phyloP scores from a whole-genome alignment of 1,140 invertebrate genomes.

The Venturia canescens region DNA sequence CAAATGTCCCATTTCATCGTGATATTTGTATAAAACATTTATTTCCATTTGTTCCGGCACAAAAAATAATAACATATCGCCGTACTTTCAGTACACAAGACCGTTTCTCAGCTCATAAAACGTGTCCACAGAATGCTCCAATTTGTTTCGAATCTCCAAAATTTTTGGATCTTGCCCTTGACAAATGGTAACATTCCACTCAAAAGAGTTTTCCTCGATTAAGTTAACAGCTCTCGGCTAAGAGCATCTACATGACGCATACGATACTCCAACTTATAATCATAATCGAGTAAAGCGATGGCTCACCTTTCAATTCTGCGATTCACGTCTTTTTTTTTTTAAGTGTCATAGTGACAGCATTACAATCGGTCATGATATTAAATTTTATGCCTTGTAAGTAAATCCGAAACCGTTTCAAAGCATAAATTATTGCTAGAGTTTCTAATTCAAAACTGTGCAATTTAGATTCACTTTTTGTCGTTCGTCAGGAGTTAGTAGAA shows the following conservation, averaged over 20 bases:
- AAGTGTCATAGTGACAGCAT: constrained; percentile 41
- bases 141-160: constrained; percentile 30
- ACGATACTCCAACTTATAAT: constrained; percentile 54
- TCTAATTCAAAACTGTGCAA: constrained; percentile 70
- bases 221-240: constrained; percentile 56
- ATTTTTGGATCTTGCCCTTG: constrained; percentile 53
- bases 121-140: constrained; percentile 35
- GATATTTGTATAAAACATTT: constrained; percentile 52
- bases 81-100: constrained; percentile 52
- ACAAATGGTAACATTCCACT: constrained; percentile 47
- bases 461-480: constrained; percentile 61
- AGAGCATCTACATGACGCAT: constrained; percentile 58
- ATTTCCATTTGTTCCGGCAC: constrained; percentile 56
- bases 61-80: constrained; percentile 53
- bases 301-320: too few species aligned
- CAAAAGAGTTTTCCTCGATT: constrained; percentile 52
- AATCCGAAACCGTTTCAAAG: constrained; percentile 22
- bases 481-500: constrained; percentile 50
- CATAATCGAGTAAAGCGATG: too few species aligned
- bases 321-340: constrained; percentile 44
- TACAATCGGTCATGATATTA: constrained; percentile 53
- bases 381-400: constrained; percentile 53
- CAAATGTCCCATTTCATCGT: constrained; percentile 57
- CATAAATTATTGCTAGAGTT: constrained; percentile 68
- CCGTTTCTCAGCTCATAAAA: constrained; percentile 54